Evolutionary conservation across 2,888 invertebrate species (phyloP).

Genomic region (Carterocephalus palaemon): DNA sequence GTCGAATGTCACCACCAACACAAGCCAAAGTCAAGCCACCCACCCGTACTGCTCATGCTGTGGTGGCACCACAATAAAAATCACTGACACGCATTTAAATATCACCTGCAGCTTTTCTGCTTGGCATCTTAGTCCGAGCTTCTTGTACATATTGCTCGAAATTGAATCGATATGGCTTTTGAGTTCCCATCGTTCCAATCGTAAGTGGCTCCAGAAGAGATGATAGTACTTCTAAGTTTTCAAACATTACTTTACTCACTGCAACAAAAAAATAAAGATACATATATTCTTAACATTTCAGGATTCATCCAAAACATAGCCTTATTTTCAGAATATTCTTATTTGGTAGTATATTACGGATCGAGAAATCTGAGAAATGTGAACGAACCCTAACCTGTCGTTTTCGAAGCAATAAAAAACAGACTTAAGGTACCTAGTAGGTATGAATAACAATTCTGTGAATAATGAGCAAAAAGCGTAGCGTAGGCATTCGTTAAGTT

Average conservation of each 20-base stretch:
- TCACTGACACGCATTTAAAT: background rate
- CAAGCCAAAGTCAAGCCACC: no score
- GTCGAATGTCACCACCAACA: no score
- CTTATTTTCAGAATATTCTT: no score
- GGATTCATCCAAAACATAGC: no score
- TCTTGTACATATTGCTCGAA: slow-evolving; percentile 72
- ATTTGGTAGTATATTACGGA: no score
- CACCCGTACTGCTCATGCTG: no score
- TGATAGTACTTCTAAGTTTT: slow-evolving; percentile 64
- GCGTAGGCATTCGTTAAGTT: slow-evolving; percentile 6
- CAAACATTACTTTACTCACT: slow-evolving; percentile 66
- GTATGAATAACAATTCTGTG: background rate
- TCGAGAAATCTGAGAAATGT: no score
- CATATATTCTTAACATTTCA: no score
- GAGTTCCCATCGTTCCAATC: slow-evolving; percentile 69
- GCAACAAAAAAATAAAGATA: slow-evolving; percentile 27
- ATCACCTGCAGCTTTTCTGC: slow-evolving; percentile 65
- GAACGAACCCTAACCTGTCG: no score
- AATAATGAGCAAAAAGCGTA: slow-evolving; percentile 8
- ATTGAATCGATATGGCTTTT: slow-evolving; percentile 65
- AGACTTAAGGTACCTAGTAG: no score
- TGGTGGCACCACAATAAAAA: no score
- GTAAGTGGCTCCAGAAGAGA: slow-evolving; percentile 64
- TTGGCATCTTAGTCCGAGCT: slow-evolving; percentile 68
- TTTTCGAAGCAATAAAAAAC: no score